phyloP scores from a whole-genome alignment of 2,797 vertebrate genomes.

The Coregonus sp. region DNA sequence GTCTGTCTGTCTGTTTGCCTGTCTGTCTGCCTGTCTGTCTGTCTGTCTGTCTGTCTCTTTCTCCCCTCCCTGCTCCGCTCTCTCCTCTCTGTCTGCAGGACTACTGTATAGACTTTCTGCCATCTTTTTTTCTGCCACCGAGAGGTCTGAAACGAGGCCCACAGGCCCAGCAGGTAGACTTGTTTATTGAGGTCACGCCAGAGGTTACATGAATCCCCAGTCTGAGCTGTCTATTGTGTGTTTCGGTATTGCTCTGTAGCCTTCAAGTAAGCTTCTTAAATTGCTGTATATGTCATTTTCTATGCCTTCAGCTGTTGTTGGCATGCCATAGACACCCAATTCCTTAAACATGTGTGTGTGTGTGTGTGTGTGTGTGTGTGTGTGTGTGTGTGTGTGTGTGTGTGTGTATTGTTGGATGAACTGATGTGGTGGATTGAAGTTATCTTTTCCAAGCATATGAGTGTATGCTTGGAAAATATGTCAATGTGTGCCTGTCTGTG shows the following conservation, averaged over 20 bases:
- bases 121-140: constrained; percentile 3
- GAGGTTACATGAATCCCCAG: background rate
- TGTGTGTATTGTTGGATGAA: background rate
- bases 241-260: constrained; percentile 6
- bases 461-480: constrained; percentile 1
- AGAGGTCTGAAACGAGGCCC: constrained; percentile 4
- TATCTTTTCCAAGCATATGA: background rate
- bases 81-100: background rate
- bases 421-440: background rate
- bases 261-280: background rate
- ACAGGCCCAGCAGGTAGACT: constrained; percentile 4
- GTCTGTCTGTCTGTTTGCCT: no score
- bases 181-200: constrained; percentile 15
- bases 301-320: background rate
- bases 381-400: background rate
- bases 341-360: no score
- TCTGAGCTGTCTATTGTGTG: constrained; percentile 7
- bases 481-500: background rate
- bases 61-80: background rate
- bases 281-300: background rate
- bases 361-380: no score
- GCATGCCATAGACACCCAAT: background rate
- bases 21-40: background rate
- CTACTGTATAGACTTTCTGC: constrained; percentile 7
- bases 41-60: background rate